phyloP scores from a whole-genome alignment of 2,797 vertebrate species.

The Tympanoctomys barrerae region DNA sequence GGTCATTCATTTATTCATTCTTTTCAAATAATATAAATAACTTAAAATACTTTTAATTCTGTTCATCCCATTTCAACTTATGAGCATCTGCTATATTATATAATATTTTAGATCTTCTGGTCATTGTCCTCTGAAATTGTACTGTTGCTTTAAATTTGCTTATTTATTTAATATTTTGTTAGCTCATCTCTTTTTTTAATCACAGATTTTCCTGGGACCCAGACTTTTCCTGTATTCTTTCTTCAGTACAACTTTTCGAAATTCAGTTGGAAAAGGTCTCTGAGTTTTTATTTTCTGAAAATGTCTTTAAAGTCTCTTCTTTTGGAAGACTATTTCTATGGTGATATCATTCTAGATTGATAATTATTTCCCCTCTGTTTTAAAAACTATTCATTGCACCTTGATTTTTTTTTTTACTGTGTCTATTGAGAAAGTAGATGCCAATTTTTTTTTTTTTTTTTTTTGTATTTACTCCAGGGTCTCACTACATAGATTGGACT shows the following conservation, averaged over 20 bases:
- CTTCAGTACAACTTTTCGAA: not conserved
- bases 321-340: not conserved
- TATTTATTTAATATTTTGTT: constrained; percentile 1
- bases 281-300: constrained; percentile 38
- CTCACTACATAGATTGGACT: too few relatives aligned
- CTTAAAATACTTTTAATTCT: not conserved
- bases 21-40: not conserved
- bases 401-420: not conserved
- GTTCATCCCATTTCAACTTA: not conserved
- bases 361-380: not conserved
- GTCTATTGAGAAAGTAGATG: not conserved
- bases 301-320: not conserved
- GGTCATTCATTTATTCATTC: not conserved
- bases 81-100: not conserved
- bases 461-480: too few relatives aligned
- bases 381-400: not conserved
- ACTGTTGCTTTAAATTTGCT: constrained; percentile 9
- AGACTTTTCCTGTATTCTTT: not conserved
- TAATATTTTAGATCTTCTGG: not conserved
- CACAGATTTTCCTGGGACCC: not conserved
- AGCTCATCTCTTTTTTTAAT: not conserved
- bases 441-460: not conserved
- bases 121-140: not conserved
- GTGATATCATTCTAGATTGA: not conserved
- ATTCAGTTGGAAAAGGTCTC: not conserved